Evolutionary conservation across 2,797 vertebrate species (phyloP).

Genomic region (Esox masquinongy): DNA sequence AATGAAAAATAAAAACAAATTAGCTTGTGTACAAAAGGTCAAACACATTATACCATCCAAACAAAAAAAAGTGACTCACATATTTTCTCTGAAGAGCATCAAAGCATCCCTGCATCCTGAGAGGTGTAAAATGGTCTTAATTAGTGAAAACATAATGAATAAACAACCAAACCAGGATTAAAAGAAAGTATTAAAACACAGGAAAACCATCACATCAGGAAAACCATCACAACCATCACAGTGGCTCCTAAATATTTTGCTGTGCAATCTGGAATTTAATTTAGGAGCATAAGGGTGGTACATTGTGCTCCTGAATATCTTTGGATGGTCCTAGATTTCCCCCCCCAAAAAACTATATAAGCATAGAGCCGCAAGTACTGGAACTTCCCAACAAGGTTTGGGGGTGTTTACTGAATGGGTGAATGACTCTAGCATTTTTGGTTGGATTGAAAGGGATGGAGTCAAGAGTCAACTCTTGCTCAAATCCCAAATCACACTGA

Average conservation of each 20-base stretch:
- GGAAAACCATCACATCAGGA: too few species aligned
- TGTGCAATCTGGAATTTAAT: too few species aligned
- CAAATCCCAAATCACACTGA: too few species aligned
- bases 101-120: constrained; percentile 94
- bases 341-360: too few species aligned
- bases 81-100: constrained; percentile 95
- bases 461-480: too few species aligned
- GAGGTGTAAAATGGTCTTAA: constrained; percentile 33
- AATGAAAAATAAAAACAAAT: not conserved
- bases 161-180: not conserved
- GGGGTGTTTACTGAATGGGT: not conserved
- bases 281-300: too few species aligned
- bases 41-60: not conserved
- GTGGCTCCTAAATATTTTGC: too few species aligned
- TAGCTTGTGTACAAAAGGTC: not conserved
- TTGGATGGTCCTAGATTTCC: too few species aligned
- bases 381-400: not conserved
- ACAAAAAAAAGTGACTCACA: constrained; percentile 56
- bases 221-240: not conserved
- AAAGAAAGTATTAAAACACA: not conserved
- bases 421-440: too few species aligned
- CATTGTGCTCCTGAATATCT: too few species aligned
- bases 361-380: not conserved
- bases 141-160: not conserved
- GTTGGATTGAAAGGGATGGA: too few species aligned